Evolutionary conservation across 2,113 vertebrate species (phyloP).

Genomic region (Ammospiza caudacuta): DNA sequence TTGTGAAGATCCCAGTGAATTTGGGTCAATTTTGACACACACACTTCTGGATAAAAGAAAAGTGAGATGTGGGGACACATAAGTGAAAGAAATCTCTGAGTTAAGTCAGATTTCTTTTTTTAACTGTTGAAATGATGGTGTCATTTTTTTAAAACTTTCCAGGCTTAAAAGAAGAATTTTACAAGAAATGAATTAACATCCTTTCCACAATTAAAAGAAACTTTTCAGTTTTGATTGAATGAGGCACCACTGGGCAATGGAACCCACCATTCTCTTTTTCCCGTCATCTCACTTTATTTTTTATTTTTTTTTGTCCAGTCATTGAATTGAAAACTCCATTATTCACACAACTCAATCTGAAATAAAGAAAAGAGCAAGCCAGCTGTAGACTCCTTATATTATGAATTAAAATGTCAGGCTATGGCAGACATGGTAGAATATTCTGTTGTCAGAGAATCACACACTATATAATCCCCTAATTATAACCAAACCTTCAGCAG

Average conservation of each 20-base stretch:
- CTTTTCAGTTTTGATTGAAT: neutral
- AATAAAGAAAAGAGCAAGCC: conserved; percentile 41
- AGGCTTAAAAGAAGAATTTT: neutral
- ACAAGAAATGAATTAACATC: neutral
- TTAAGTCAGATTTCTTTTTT: neutral
- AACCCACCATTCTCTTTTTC: neutral
- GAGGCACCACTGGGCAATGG: neutral
- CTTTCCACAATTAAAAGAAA: neutral
- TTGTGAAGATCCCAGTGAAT: neutral
- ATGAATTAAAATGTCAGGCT: conserved; percentile 35
- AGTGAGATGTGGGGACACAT: neutral
- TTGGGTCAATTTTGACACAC: neutral
- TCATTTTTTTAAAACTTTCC: neutral
- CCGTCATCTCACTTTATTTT: neutral
- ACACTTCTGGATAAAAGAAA: neutral
- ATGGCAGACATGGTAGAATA: neutral
- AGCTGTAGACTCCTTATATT: conserved; percentile 8
- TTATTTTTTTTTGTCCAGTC: neutral
- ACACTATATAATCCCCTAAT: neutral
- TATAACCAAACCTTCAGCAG: conserved; percentile 45
- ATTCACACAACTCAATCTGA: conserved; percentile 17
- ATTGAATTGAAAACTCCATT: conserved; percentile 22
- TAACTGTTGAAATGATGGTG: neutral
- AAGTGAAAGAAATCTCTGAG: neutral
- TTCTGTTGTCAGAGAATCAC: conserved; percentile 1